A percentile compares a stretch with the other conserved stretches of the same genome.
Conservation (phyloP, 2,113 vertebrate species). For the Oncorhynchus nerka region DNA sequence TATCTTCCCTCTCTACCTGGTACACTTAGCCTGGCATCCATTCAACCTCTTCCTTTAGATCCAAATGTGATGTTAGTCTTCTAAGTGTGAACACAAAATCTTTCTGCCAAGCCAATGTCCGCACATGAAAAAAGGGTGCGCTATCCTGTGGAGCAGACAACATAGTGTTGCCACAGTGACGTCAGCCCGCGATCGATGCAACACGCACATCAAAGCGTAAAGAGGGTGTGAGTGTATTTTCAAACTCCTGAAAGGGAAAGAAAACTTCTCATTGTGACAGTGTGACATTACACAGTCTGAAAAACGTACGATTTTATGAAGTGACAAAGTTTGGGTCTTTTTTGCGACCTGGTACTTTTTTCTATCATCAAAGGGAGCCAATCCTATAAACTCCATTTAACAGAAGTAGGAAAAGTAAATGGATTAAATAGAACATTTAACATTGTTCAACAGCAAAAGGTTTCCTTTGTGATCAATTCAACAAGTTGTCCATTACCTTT, state of each 20-base stretch:
- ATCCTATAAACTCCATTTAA: no score
- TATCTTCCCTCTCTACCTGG: conserved; percentile 38
- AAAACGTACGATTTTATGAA: no score
- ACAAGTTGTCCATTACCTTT: conserved; percentile 74
- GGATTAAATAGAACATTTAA: no score
- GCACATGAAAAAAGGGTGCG: not conserved
- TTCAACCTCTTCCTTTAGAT: conserved; percentile 57
- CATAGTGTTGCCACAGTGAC: not conserved
- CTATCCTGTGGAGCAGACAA: not conserved
- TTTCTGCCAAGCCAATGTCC: conserved; percentile 6
- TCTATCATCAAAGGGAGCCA: no score
- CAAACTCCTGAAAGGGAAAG: not conserved
- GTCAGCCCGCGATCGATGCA: conserved; percentile 12
- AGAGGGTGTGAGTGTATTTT: not conserved
- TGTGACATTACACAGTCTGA: no score
- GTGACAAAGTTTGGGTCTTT: no score
- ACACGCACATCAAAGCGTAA: not conserved
- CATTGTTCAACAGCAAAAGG: no score
- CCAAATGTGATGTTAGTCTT: conserved; percentile 43
- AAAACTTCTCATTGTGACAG: no score
- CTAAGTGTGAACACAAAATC: conserved; percentile 44
- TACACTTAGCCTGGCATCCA: conserved; percentile 57
- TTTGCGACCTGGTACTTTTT: no score
- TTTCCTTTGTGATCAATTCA: no score
- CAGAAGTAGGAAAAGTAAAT: no score